Conservation (phyloP, 2,888 invertebrate genomes). For the Cataglyphis albicans region DNA sequence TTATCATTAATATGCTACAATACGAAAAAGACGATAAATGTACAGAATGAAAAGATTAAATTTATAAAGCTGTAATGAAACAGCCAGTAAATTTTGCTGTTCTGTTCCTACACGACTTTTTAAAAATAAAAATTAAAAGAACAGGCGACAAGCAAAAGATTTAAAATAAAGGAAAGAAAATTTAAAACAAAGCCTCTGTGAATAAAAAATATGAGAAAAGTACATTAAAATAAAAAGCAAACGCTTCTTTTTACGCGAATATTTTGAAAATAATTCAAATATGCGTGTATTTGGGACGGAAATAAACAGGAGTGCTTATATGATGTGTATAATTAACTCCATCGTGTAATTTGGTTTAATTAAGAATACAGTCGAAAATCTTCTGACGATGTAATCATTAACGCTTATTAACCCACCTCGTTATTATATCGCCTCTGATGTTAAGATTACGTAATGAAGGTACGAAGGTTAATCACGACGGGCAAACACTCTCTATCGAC, state of each 20-base stretch:
- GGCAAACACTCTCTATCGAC: slow-evolving; percentile 29
- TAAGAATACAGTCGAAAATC: slow-evolving; percentile 36
- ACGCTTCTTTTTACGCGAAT: not conserved
- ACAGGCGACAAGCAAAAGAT: not conserved
- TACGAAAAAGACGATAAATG: not conserved
- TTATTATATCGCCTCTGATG: slow-evolving; percentile 35
- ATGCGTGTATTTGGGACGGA: slow-evolving; percentile 51
- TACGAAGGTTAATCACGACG: slow-evolving; percentile 21
- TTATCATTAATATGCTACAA: not conserved
- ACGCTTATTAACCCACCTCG: slow-evolving; percentile 38
- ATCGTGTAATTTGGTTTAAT: slow-evolving; percentile 54
- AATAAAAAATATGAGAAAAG: not conserved
- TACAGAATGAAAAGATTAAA: not conserved
- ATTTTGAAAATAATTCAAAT: slow-evolving; percentile 47
- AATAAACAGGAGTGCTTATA: slow-evolving; percentile 21
- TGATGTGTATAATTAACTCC: slow-evolving; percentile 34
- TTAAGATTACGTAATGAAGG: slow-evolving; percentile 37
- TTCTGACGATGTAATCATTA: slow-evolving; percentile 32
- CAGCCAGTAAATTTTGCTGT: not conserved
- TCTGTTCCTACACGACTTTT: not conserved
- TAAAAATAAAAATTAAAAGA: not conserved
- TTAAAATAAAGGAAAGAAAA: not conserved
- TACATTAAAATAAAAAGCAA: not conserved
- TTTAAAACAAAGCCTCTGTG: not conserved
- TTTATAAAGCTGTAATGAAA: not conserved